These are phyloP conservation scores for Anastrepha ludens DNA, from an alignment of 1,140 invertebrate genomes.

Conservation along the genomic window DNA sequence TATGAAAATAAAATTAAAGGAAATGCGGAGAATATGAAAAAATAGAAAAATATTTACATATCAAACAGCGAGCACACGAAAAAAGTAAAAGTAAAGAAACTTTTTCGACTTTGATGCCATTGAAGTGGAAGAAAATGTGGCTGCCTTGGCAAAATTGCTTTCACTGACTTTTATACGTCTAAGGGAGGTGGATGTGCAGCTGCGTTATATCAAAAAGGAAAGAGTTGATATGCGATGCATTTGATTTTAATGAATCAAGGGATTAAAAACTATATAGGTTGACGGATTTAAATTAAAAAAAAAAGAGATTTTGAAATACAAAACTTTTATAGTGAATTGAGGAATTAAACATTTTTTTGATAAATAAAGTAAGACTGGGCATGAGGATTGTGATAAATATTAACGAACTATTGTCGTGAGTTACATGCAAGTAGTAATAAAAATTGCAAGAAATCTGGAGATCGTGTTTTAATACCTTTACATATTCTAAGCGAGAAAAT, in stretches of 20 bases:
- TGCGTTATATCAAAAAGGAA: not conserved
- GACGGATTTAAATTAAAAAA: not conserved
- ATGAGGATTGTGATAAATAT: too few species aligned
- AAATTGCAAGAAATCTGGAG: too few species aligned
- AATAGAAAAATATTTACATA: slow-evolving; percentile 7
- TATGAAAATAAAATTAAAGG: slow-evolving; percentile 25
- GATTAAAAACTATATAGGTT: not conserved
- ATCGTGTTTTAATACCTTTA: too few species aligned
- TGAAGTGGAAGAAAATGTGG: slow-evolving; percentile 13
- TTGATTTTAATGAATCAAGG: slow-evolving; percentile 22
- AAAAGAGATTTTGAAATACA: too few species aligned
- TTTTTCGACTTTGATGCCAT: slow-evolving; percentile 36
- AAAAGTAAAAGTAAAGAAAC: not conserved
- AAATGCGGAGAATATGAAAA: not conserved
- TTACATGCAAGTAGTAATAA: too few species aligned
- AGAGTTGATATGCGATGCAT: not conserved
- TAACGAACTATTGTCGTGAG: too few species aligned
- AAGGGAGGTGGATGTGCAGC: not conserved
- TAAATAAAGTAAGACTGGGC: too few species aligned
- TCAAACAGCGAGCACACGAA: not conserved
- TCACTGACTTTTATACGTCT: not conserved
- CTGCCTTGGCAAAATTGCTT: slow-evolving; percentile 37
- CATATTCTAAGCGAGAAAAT: too few species aligned
- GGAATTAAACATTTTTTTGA: too few species aligned
- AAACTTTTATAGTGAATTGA: too few species aligned